Evolutionary conservation across 2,888 invertebrate genomes (phyloP).

Genomic region (Cephus pygmeus): DNA sequence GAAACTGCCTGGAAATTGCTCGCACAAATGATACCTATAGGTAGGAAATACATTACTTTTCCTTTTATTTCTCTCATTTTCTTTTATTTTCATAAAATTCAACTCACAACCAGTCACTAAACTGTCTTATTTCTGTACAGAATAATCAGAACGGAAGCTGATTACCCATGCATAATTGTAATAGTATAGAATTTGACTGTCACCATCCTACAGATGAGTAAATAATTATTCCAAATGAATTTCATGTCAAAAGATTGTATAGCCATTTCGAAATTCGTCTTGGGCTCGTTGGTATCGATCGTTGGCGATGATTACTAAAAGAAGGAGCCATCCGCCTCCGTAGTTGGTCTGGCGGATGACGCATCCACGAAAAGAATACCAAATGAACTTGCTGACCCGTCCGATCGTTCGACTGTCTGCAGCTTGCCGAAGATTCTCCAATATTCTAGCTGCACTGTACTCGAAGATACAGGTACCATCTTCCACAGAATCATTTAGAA

Average conservation of each 20-base stretch:
- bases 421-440: neutral
- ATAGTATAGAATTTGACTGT: neutral
- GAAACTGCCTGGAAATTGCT: neutral
- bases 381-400: conserved; percentile 44
- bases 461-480: neutral
- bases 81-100: neutral
- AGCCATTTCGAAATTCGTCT: neutral
- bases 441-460: neutral
- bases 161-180: neutral
- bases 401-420: neutral
- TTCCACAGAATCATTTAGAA: neutral
- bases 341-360: conserved; percentile 46
- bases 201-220: neutral
- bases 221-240: too few species aligned
- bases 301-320: neutral
- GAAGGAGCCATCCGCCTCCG: conserved; percentile 3
- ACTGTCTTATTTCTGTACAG: neutral
- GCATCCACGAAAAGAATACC: conserved; percentile 57
- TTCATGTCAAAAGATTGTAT: too few species aligned
- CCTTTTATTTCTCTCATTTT: neutral
- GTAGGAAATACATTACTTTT: neutral
- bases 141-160: neutral
- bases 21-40: neutral
- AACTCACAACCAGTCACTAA: neutral
- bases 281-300: neutral